Evolutionary conservation across 2,113 vertebrate species (phyloP).

Genomic region (Martes martes): DNA sequence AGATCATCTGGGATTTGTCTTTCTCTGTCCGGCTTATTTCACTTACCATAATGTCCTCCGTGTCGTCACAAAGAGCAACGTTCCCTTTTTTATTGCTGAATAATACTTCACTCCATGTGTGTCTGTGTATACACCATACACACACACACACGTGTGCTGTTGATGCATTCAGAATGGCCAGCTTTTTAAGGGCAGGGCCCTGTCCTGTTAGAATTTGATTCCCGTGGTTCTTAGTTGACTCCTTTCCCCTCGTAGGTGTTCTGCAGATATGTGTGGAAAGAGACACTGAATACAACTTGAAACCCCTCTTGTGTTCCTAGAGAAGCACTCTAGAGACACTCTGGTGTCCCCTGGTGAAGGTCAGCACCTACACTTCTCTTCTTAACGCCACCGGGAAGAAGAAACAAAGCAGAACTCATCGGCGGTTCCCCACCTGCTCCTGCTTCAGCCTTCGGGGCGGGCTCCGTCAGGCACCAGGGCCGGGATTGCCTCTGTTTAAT

Average conservation of each 20-base stretch:
- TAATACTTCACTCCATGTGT: background rate
- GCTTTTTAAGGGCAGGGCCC: background rate
- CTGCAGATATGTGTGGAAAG: background rate
- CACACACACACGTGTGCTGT: background rate
- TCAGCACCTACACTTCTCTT: background rate
- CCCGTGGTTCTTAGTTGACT: background rate
- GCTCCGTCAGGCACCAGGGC: background rate
- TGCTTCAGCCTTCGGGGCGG: background rate
- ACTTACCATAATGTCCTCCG: background rate
- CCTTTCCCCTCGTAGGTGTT: background rate
- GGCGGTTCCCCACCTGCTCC: background rate
- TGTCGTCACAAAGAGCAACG: background rate
- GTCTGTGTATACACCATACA: background rate
- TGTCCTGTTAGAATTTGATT: background rate
- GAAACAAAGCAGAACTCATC: background rate
- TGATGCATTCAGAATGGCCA: background rate
- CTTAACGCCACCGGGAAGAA: background rate
- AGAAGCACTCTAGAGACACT: background rate
- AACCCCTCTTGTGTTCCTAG: background rate
- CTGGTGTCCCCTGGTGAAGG: accelerated
- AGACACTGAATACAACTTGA: background rate
- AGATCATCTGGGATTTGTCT: background rate
- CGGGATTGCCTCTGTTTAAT: background rate
- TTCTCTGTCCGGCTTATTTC: background rate
- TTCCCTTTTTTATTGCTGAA: background rate